Evolutionary conservation across 1,140 invertebrate genomes (phyloP).

Genomic region (Antheraea pernyi): DNA sequence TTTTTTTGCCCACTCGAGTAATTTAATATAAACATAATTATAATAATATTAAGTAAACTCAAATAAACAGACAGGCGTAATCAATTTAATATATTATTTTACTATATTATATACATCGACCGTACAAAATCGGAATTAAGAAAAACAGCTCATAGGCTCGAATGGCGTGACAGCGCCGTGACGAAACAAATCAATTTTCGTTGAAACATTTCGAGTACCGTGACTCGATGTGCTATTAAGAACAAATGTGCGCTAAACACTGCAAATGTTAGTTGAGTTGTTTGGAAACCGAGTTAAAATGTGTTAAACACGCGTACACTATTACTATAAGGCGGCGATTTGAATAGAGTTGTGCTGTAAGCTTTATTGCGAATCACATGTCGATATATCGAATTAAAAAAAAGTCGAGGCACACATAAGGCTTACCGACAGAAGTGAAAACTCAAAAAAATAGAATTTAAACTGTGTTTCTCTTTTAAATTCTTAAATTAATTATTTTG

Average conservation of each 20-base stretch:
- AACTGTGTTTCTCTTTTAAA: no score
- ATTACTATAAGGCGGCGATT: neutral
- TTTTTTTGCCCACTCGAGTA: no score
- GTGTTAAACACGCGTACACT: neutral
- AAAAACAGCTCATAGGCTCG: neutral
- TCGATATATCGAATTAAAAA: no score
- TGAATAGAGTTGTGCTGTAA: neutral
- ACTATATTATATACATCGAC: neutral
- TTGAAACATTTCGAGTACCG: slow-evolving; percentile 2
- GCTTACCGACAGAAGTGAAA: no score
- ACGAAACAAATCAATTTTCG: neutral
- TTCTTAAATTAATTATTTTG: no score
- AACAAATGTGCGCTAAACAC: neutral
- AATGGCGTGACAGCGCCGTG: neutral
- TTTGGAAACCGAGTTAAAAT: neutral
- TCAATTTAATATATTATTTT: neutral
- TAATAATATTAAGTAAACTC: no score
- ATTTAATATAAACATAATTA: no score
- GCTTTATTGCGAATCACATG: neutral
- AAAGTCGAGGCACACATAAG: no score
- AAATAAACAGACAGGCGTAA: no score
- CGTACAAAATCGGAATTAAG: neutral
- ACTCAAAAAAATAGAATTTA: no score
- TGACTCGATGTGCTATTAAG: neutral
- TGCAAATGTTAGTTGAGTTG: slow-evolving; percentile 1